A percentile compares a stretch with the other conserved stretches of the same genome.
Conservation (phyloP, 1,140 invertebrate genomes). For the Lepidurus apus region DNA sequence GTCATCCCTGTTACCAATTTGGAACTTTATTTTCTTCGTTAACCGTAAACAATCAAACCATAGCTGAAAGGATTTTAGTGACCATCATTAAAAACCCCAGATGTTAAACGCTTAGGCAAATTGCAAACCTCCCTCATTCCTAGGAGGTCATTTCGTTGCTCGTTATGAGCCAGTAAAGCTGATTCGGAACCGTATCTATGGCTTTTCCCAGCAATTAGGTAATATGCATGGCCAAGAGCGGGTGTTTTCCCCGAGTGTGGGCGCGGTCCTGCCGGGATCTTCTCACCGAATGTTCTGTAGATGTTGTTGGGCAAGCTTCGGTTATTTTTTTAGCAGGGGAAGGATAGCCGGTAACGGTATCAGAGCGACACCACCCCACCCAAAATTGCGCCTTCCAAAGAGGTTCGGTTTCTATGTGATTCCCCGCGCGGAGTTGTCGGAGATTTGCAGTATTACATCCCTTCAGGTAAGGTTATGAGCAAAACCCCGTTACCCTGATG, state of each 20-base stretch:
- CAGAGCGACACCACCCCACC: conserved; percentile 5
- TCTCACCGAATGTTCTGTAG: not conserved
- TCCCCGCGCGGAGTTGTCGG: not conserved
- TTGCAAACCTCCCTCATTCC: no score
- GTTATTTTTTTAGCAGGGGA: not conserved
- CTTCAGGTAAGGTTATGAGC: not conserved
- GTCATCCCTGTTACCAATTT: not conserved
- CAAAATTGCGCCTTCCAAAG: not conserved
- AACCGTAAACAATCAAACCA: not conserved
- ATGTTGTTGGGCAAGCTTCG: no score
- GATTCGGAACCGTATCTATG: not conserved
- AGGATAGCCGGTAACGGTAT: not conserved
- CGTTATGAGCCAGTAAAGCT: not conserved
- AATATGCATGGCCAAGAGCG: not conserved
- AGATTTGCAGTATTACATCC: not conserved
- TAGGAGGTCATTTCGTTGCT: not conserved
- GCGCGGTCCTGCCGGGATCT: conserved; percentile 11
- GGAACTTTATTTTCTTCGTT: not conserved
- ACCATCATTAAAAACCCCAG: no score
- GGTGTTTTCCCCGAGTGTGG: conserved; percentile 12
- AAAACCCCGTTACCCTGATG: not conserved
- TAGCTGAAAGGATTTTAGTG: no score
- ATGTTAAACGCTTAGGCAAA: no score
- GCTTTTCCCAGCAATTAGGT: conserved; percentile 18
- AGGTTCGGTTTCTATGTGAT: not conserved